Conservation (phyloP, 2,113 vertebrate species). For the Poeciliopsis prolifica region DNA sequence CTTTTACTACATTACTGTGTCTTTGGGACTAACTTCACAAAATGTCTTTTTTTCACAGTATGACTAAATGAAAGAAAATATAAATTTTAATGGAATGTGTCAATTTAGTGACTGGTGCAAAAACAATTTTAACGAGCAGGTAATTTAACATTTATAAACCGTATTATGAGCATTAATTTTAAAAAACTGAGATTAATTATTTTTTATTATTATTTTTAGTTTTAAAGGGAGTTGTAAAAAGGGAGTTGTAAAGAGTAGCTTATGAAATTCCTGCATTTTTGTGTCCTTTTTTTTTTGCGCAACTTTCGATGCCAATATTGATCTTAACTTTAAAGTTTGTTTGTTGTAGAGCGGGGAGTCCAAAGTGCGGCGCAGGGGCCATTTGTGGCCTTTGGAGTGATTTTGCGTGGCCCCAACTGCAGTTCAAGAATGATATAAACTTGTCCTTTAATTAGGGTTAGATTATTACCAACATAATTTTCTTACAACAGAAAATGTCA, state of each 20-base stretch:
- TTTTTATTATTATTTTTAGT: background rate
- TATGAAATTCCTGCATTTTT: background rate
- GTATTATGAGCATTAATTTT: background rate
- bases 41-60: no score
- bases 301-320: background rate
- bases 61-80: no score
- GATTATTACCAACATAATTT: no score
- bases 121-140: background rate
- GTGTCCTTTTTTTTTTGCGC: background rate
- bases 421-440: no score
- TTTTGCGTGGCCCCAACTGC: no score
- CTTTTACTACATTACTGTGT: background rate
- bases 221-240: no score
- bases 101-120: background rate
- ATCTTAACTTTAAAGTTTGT: background rate
- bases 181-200: background rate
- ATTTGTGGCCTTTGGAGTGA: no score
- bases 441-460: no score
- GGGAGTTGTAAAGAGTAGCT: background rate
- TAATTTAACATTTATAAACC: background rate
- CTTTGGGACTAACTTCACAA: background rate
- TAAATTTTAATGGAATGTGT: no score
- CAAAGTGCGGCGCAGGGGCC: no score
- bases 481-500: no score
- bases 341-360: background rate